A percentile compares a stretch with the other conserved stretches of the same genome.
Conservation (phyloP, 2,113 vertebrate genomes). For the Tragulus kanchil region DNA sequence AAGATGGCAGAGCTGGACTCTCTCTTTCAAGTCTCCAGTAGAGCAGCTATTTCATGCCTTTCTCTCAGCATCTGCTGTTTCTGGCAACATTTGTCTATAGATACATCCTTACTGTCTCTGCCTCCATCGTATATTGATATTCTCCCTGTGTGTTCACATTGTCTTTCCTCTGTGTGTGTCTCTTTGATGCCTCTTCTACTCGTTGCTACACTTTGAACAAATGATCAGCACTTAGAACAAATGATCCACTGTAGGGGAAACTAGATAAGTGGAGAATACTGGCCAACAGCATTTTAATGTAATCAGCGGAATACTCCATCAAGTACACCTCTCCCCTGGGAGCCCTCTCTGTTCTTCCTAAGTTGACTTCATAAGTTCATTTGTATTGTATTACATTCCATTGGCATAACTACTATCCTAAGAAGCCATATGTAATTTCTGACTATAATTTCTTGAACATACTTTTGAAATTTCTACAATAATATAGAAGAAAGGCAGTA, state of each 20-base stretch:
- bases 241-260: background rate
- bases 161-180: background rate
- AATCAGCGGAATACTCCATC: background rate
- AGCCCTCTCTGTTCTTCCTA: rapidly evolving
- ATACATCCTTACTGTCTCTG: rapidly evolving
- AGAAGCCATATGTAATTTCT: background rate
- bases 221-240: background rate
- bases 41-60: background rate
- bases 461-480: background rate
- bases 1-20: background rate
- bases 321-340: rapidly evolving
- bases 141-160: background rate
- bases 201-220: background rate
- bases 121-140: rapidly evolving
- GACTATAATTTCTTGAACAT: background rate
- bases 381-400: background rate
- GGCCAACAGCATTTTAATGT: background rate
- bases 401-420: background rate
- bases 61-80: background rate
- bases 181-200: background rate
- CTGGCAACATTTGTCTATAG: background rate
- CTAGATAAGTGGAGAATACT: background rate
- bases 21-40: background rate
- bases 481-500: background rate
- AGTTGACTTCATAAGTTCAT: background rate